phyloP scores from a whole-genome alignment of 2,888 invertebrate genomes.

The Drosophila stalkeri region DNA sequence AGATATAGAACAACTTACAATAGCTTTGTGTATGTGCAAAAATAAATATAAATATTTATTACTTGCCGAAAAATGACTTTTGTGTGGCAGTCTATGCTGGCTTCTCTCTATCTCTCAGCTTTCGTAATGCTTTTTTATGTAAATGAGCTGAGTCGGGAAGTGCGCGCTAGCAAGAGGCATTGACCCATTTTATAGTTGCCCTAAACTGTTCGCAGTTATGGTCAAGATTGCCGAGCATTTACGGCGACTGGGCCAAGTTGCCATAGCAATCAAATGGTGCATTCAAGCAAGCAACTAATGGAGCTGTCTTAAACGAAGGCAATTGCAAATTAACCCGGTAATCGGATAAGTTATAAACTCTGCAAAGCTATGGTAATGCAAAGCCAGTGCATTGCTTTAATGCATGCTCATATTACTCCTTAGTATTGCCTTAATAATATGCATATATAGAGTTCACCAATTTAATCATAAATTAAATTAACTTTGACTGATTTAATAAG shows the following conservation, averaged over 20 bases:
- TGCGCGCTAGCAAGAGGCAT: slow-evolving; percentile 29
- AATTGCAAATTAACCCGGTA: slow-evolving; percentile 16
- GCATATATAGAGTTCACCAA: no score
- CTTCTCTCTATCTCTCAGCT: slow-evolving; percentile 23
- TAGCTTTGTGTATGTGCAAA: slow-evolving; percentile 55
- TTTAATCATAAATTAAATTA: neutral
- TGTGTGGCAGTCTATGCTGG: slow-evolving; percentile 12
- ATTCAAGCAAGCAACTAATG: slow-evolving; percentile 50
- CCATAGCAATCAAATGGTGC: slow-evolving; percentile 57
- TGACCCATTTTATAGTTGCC: slow-evolving; percentile 63
- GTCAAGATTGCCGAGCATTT: slow-evolving; percentile 32
- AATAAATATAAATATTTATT: slow-evolving; percentile 80
- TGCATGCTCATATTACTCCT: no score
- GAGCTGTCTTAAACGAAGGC: neutral
- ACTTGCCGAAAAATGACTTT: slow-evolving; percentile 53
- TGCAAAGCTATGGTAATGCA: no score
- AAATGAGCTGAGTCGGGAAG: slow-evolving; percentile 54
- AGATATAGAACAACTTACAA: slow-evolving; percentile 4
- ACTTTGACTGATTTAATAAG: neutral
- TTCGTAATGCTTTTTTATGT: slow-evolving; percentile 59
- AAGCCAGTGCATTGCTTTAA: no score
- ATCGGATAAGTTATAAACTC: neutral
- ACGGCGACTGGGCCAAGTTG: slow-evolving; percentile 18
- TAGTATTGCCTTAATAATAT: no score
- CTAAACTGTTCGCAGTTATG: slow-evolving; percentile 49